Evolutionary conservation across 2,113 vertebrate genomes (phyloP).

Genomic region (Lampris megalopsis): DNA sequence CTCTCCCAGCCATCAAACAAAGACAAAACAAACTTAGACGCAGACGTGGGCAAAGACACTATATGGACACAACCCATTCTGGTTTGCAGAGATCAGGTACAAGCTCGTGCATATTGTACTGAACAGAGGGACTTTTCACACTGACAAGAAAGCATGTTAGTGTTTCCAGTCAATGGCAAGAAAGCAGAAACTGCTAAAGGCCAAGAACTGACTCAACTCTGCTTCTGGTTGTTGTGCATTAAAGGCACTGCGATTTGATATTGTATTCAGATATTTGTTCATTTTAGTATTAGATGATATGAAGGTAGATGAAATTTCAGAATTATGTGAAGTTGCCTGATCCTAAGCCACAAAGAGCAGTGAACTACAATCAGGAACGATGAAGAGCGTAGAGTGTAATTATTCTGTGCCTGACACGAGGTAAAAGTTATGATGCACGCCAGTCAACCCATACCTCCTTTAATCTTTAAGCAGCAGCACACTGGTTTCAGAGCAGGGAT

Average conservation of each 20-base stretch:
- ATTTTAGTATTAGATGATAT: too few relatives aligned
- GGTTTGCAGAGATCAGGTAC: not conserved
- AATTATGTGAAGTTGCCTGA: too few relatives aligned
- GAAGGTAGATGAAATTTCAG: too few relatives aligned
- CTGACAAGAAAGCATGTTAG: not conserved
- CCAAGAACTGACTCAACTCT: not conserved
- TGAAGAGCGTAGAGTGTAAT: not conserved
- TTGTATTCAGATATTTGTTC: too few relatives aligned
- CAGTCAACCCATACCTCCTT: not conserved
- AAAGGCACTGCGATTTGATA: not conserved
- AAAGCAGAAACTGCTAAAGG: not conserved
- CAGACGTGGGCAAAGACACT: too few relatives aligned
- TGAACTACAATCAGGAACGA: not conserved
- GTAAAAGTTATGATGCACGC: too few relatives aligned
- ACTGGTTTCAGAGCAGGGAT: conserved; percentile 13
- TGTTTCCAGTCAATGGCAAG: too few relatives aligned
- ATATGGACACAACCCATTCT: not conserved
- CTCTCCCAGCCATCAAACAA: too few relatives aligned
- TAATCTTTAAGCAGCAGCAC: not conserved
- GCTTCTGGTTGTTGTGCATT: not conserved
- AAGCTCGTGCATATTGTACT: not conserved
- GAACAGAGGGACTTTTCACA: not conserved
- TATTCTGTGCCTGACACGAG: not conserved
- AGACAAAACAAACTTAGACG: too few relatives aligned
- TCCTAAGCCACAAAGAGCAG: too few relatives aligned